Percentiles rank a stretch among this genome's conserved stretches.
Evolutionary conservation across 2,113 vertebrate species (phyloP).

Genomic region (Monarcha castaneiventris): DNA sequence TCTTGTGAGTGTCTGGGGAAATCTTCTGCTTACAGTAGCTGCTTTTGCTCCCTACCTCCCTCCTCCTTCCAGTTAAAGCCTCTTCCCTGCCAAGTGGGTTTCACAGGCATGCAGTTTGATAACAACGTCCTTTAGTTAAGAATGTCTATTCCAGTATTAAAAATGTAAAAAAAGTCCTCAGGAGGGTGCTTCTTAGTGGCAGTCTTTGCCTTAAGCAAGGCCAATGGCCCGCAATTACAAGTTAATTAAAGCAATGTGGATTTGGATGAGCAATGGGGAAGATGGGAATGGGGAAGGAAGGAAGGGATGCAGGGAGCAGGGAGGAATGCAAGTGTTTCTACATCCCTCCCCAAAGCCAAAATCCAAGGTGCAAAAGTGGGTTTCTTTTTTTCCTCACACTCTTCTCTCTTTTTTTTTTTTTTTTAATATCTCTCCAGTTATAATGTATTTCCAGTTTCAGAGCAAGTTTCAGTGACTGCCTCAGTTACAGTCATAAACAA

Average conservation of each 20-base stretch:
- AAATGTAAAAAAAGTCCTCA: constrained; percentile 46
- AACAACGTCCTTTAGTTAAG: constrained; percentile 2
- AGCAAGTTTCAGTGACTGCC: constrained; percentile 40
- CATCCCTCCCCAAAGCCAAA: constrained; percentile 14
- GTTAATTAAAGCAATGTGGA: constrained; percentile 62
- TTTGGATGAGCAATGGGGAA: constrained; percentile 33
- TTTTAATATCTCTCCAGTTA: constrained; percentile 50
- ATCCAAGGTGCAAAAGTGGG: constrained; percentile 47
- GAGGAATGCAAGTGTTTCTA: constrained; percentile 11
- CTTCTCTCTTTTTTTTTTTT: neutral
- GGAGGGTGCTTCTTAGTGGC: neutral
- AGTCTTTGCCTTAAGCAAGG: constrained; percentile 34
- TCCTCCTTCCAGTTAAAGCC: constrained; percentile 61
- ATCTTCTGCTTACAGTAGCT: constrained; percentile 50
- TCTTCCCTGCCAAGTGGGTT: constrained; percentile 49
- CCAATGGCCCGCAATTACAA: neutral
- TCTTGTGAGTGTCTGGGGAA: neutral
- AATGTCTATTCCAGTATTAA: constrained; percentile 60
- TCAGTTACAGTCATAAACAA: constrained; percentile 99
- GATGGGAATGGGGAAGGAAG: neutral
- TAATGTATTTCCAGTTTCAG: constrained; percentile 75
- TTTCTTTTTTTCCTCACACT: constrained; percentile 2
- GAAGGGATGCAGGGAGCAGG: neutral
- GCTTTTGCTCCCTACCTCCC: constrained; percentile 35
- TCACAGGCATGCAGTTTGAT: constrained; percentile 36